These are phyloP conservation scores for Galeopsomyia nigrocyanea DNA, from an alignment of 2,888 invertebrate species.

Conservation along the genomic window DNA sequence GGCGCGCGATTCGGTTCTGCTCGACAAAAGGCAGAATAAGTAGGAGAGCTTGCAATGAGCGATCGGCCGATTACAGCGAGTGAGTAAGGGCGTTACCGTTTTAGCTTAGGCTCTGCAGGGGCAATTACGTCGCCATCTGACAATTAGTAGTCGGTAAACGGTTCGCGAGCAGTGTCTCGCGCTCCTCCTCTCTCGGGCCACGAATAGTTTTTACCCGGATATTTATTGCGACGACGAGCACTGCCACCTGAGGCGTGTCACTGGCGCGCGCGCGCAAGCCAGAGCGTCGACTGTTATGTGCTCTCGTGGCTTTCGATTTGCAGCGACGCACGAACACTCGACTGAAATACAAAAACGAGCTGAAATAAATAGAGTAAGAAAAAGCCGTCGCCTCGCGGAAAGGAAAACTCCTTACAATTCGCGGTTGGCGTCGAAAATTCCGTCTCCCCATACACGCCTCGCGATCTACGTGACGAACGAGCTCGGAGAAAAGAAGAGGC, in stretches of 20 bases:
- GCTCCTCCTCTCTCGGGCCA: slow-evolving; percentile 48
- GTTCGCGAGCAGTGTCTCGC: slow-evolving; percentile 43
- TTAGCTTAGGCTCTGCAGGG: slow-evolving; percentile 56
- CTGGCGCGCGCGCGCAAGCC: slow-evolving; percentile 39
- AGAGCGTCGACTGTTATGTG: no score
- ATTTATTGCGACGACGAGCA: slow-evolving; percentile 56
- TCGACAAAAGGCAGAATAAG: background rate
- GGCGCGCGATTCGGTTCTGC: slow-evolving; percentile 15
- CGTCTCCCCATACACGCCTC: no score
- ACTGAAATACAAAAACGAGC: background rate
- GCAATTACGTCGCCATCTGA: slow-evolving; percentile 66
- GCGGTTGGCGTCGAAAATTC: no score
- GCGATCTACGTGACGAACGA: no score
- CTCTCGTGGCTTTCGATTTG: slow-evolving; percentile 41
- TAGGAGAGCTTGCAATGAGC: slow-evolving; percentile 15
- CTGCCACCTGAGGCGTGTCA: slow-evolving; percentile 1
- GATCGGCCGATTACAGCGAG: slow-evolving; percentile 50
- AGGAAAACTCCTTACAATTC: no score
- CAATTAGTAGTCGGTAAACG: slow-evolving; percentile 66
- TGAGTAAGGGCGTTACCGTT: slow-evolving; percentile 56
- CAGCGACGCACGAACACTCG: background rate
- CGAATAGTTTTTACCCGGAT: slow-evolving; percentile 58
- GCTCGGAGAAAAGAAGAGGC: no score
- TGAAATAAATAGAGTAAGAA: background rate
- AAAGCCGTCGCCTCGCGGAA: no score